A percentile compares a stretch with the other conserved stretches of the same genome.
These are phyloP conservation scores for Pseudomyrmex sp. DNA, from an alignment of 1,140 invertebrate genomes.

Conservation along the genomic window DNA sequence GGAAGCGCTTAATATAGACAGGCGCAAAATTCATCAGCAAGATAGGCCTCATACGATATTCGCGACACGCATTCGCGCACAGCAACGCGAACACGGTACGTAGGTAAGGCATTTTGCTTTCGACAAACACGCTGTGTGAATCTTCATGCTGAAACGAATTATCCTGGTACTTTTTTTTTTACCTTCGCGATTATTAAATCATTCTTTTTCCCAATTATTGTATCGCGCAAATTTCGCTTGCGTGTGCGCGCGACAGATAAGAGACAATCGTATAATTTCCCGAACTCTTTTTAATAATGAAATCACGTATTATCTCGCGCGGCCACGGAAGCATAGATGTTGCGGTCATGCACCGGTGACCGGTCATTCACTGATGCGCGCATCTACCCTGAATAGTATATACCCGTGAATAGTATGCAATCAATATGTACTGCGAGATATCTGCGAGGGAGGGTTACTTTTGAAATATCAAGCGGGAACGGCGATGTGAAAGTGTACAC, in stretches of 20 bases:
- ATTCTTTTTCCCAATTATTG: not conserved
- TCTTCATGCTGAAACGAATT: not conserved
- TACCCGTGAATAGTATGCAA: slow-evolving; percentile 11
- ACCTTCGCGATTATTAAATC: not conserved
- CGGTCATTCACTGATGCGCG: slow-evolving; percentile 50
- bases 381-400: too few species aligned
- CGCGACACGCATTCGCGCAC: not conserved
- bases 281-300: not conserved
- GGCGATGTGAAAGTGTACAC: not conserved
- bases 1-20: slow-evolving; percentile 29
- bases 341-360: slow-evolving; percentile 45
- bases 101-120: not conserved
- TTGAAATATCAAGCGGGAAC: slow-evolving; percentile 1
- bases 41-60: slow-evolving; percentile 13
- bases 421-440: slow-evolving; percentile 33
- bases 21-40: slow-evolving; percentile 1
- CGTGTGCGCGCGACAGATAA: not conserved
- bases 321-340: slow-evolving; percentile 15
- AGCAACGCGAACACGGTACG: not conserved
- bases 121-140: not conserved
- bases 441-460: slow-evolving; percentile 11
- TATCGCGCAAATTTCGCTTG: not conserved
- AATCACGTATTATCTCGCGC: not conserved
- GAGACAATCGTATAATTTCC: not conserved
- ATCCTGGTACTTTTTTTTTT: not conserved